Conservation (phyloP, 2,888 invertebrate species). For the Xanthia icteritia region DNA sequence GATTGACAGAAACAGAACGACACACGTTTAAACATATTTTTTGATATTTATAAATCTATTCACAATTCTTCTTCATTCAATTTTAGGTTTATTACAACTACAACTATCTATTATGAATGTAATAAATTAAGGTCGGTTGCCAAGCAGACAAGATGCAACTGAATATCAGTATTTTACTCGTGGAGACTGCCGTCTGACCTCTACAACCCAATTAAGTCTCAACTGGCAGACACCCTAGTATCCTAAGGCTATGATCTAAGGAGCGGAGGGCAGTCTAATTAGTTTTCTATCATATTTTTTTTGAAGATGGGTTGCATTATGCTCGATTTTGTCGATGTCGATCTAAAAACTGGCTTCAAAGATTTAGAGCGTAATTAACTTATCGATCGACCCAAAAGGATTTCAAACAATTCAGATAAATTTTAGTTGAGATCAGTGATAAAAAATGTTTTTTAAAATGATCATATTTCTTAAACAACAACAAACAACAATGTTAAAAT, state of each 20-base stretch:
- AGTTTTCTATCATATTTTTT: constrained; percentile 13
- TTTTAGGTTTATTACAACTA: background rate
- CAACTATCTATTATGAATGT: background rate
- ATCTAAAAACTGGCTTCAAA: background rate
- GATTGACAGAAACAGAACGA: background rate
- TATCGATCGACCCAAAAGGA: background rate
- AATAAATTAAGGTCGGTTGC: background rate
- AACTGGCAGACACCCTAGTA: constrained; percentile 12
- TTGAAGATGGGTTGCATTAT: background rate
- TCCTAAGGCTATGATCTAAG: constrained; percentile 19
- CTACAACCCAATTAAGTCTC: constrained; percentile 46
- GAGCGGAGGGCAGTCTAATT: constrained; percentile 14
- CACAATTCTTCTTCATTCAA: background rate
- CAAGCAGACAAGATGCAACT: constrained; percentile 1
- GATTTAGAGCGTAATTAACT: background rate
- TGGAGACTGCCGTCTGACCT: constrained; percentile 25
- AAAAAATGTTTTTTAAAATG: no score
- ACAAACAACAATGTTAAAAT: no score
- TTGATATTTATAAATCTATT: background rate
- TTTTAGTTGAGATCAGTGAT: no score
- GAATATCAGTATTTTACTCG: constrained; percentile 27
- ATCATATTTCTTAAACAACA: no score
- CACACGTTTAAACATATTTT: background rate
- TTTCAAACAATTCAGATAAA: background rate
- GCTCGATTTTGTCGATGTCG: background rate